Base-by-base conservation (phyloP, 2,113 vertebrate species). In the Callipepla californica region DNA sequence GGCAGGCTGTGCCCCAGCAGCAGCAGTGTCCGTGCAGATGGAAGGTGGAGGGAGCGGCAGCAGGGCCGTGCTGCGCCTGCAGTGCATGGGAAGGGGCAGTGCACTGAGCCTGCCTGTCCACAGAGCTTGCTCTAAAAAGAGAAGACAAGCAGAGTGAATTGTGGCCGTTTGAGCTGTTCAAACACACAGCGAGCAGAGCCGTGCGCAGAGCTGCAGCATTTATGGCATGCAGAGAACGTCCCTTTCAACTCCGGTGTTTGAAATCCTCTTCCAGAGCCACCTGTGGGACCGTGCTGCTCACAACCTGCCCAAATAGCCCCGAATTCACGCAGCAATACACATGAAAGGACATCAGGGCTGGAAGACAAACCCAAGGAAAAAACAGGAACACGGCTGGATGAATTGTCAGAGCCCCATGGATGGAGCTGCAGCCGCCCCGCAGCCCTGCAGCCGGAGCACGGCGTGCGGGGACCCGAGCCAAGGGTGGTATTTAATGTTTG, bases 211-310 rank as follows among this genome's bases (percentile, higher is more conserved):
- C 78, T 77, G 89, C 81, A 59, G 79, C 40, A 32, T 68, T 84
- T 80, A 30, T 68, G 74, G 92, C 68, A 90, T 0, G 17, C 65
- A 65, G 86, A 45, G 53, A 92, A 61, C 74, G 69, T 78, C 32
- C 75, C 86, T 83, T 83, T 93, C 65, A 92, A 80, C 86, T 77
- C 55, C 63, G 3, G 26, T 17, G 53, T 93, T 72, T 77, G 78
- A 93, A 84, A 87, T 69, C 45, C 55, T 78, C 74, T 85, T 85
- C 55, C 63, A 65, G 89, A 36, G 86, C 90, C 76, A 48, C 85
- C 85, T 38, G 47, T n/a, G 77, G 89, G 91, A 75, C 78, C 50
- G 79, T 2, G 59, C 78, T 66, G 57, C 84, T 42, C 32, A n/a
- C 68, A 73, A 87, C n/a, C 7, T 2, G 2, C 47, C 89, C 70